A percentile compares a stretch with the other conserved stretches of the same genome.
phyloP scores from a whole-genome alignment of 2,113 vertebrate species.

The Sphaerodactylus townsendi region DNA sequence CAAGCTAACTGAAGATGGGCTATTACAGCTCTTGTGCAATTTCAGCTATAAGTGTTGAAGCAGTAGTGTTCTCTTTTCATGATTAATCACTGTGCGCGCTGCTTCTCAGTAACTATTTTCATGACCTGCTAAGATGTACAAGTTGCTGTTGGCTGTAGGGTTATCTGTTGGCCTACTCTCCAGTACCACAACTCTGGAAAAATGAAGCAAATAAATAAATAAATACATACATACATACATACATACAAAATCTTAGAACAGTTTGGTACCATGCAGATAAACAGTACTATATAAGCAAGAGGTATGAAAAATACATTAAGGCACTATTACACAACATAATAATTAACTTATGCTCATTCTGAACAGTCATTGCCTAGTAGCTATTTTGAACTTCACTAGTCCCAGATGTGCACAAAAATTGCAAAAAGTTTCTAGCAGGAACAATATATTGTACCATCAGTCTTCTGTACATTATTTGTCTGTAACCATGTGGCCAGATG shows the following conservation, averaged over 20 bases:
- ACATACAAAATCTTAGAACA: not conserved
- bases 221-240: too few relatives aligned
- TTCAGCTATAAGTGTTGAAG: constrained; percentile 60
- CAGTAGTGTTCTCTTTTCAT: constrained; percentile 56
- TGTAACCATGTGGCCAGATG: not conserved
- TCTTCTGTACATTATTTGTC: not conserved
- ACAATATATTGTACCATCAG: not conserved
- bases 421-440: not conserved
- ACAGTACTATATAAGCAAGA: too few relatives aligned
- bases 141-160: constrained; percentile 96
- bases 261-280: too few relatives aligned
- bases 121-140: constrained; percentile 98
- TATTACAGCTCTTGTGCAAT: constrained; percentile 65
- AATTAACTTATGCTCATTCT: not conserved
- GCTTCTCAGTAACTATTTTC: constrained; percentile 97
- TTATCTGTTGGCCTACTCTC: constrained; percentile 97
- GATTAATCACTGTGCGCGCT: constrained; percentile 22
- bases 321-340: not conserved
- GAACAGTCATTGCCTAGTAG: not conserved
- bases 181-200: constrained; percentile 93
- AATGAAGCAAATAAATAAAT: constrained; percentile 35
- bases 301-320: not conserved
- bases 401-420: not conserved
- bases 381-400: not conserved
- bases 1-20: constrained; percentile 57